Base-by-base conservation (phyloP, 2,888 invertebrate genomes). In the Heliconius ethilla region DNA sequence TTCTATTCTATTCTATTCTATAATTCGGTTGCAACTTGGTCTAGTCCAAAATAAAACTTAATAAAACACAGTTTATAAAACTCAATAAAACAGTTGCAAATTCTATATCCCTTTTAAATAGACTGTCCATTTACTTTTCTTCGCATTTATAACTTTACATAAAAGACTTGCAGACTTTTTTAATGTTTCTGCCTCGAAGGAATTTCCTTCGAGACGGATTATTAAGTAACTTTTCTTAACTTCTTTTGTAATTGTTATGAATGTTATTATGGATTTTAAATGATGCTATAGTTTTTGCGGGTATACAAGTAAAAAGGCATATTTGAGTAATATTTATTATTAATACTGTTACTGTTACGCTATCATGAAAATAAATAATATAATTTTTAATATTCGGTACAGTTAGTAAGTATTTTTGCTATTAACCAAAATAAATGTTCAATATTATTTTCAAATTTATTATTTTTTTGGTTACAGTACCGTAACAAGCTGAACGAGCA, bases 401-500 rank as follows among this genome's bases (percentile, higher is more conserved):
- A 55, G n/a, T 9, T n/a, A 55, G 18, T 55, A 18, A 51, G 7
- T 55, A 55, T 55, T 55, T 6, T 7, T 55, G 6, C 9, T 6
- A 4, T 18, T 2, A 51, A 51, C 51, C 6, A 51, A 45, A 45
- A 18, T 6, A 51, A 51, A 4, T 45, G 5, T 45, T 4, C 6
- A 18, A 51, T 15, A 2, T 51, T 6, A 18, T 18, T 18, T 51
- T 51, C 1, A 6, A 51, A 13, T 45, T 45, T 13, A 37, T 40
- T 55, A 78, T 78, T 84, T 80, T 77, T 45, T 77, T 7, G 25
- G 80, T 95, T 95, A 22, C 95, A 99, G 99, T 98, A 98, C 90
- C 98, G 99, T 81, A 99, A 99, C 95, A 99, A 99, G 92, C 95
- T 99, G 92, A 98, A 98, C 92, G 97, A 99, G 91, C 98, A 99